phyloP scores from a whole-genome alignment of 2,888 invertebrate genomes.

The Idaea aversata region DNA sequence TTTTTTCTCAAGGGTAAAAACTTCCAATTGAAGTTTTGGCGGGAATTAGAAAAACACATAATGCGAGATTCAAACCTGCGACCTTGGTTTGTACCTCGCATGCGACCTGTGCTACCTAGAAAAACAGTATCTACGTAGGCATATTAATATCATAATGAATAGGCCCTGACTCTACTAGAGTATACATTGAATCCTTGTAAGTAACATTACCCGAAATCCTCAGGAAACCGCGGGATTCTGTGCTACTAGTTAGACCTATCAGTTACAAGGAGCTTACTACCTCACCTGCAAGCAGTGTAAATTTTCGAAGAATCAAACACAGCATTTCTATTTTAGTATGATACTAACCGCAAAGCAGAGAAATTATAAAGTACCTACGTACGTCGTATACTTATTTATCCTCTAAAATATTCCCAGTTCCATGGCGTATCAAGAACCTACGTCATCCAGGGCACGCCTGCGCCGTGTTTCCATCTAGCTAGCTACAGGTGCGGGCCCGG shows the following conservation, averaged over 20 bases:
- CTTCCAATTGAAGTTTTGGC: not conserved
- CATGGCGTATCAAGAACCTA: conserved; percentile 47
- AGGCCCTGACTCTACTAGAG: no score
- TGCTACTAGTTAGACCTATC: no score
- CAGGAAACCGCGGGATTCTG: no score
- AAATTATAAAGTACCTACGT: not conserved
- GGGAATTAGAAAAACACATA: not conserved
- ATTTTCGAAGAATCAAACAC: not conserved
- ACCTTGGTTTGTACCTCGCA: not conserved
- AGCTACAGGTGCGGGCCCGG: conserved; percentile 77
- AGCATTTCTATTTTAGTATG: not conserved
- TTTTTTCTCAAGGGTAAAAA: not conserved
- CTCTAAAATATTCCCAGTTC: conserved; percentile 34
- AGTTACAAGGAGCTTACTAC: no score
- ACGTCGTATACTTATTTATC: not conserved
- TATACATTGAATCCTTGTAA: no score
- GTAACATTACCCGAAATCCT: not conserved
- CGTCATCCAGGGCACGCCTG: conserved; percentile 77
- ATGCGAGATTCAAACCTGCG: not conserved
- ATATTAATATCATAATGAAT: no score
- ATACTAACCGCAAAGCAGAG: not conserved
- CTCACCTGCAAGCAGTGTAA: not conserved
- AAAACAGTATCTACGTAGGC: not conserved
- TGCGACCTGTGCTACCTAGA: not conserved
- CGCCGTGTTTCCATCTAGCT: conserved; percentile 72